These are phyloP conservation scores for Pocota personata DNA, from an alignment of 2,888 invertebrate species.

Conservation along the genomic window DNA sequence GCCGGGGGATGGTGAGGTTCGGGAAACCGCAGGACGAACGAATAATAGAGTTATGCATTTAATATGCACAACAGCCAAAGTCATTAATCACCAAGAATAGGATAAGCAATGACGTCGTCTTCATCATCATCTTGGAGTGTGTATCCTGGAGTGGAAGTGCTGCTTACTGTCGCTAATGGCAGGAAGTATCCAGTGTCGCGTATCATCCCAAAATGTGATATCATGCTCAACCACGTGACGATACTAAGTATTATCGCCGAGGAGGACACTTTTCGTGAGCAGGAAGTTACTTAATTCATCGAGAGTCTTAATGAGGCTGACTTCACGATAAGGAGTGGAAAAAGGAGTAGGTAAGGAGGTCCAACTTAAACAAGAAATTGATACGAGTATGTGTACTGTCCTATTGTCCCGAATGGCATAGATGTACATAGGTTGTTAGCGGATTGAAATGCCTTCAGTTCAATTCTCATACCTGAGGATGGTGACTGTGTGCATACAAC, in stretches of 20 bases:
- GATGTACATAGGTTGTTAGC: neutral
- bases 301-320: neutral
- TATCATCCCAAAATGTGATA: conserved; percentile 50
- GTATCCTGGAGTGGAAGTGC: neutral
- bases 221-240: conserved; percentile 48
- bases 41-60: conserved; percentile 67
- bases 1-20: neutral
- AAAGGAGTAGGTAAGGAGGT: neutral
- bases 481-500: neutral
- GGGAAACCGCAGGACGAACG: conserved; percentile 33
- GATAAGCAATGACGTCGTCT: conserved; percentile 71
- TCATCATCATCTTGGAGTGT: conserved; percentile 43
- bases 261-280: conserved; percentile 6
- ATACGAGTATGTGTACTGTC: neutral
- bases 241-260: conserved; percentile 42
- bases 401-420: neutral
- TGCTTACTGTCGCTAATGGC: conserved; percentile 52
- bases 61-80: conserved; percentile 72
- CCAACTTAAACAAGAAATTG: neutral
- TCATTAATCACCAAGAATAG: conserved; percentile 68
- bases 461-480: neutral
- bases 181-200: conserved; percentile 56
- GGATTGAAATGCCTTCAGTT: neutral
- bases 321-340: neutral
- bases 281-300: conserved; percentile 59